Evolutionary conservation across 2,113 vertebrate species (phyloP), one percentile per base, ranked within the genome.

Genomic region (Rhineura floridana): DNA sequence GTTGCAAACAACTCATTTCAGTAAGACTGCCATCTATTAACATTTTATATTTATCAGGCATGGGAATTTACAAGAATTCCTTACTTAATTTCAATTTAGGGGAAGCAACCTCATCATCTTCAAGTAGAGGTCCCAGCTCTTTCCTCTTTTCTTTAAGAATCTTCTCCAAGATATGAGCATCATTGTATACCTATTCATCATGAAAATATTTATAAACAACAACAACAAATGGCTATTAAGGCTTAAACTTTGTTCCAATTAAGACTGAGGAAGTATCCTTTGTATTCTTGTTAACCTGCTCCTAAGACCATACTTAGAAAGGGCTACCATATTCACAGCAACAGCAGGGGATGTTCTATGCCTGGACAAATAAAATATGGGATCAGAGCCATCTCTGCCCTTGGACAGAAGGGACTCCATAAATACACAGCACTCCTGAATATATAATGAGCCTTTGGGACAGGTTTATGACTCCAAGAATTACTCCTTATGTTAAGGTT

Each of bases 41-140:
- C 67, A 44, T 12, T 82, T 52, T 65, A 48, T 82, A 81, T 84
- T 92, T 48, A 7, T 75, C 69, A 48, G 17, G 21, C 88, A 59
- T 28, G 67, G 84, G 3, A 88, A 90, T 78, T 50, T 39, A 73
- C 12, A 48, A 94, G 19, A 81, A 28, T 94, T 87, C 81, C 98
- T 94, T 98, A 99, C 99, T 98, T 94, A 99, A 98, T 96, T 99
- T 99, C 90, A 99, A 94, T 94, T 99, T 99, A 90, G 99, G 98
- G 81, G 99, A 99, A 91, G 97, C 97, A 90, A 98, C 93, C 91
- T 99, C 98, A n/a, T 99, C 99, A 39, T 99, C 99, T 90, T 99
- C 98, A 72, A 97, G 97, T 30, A 97, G 84, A 9, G 99, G 98
- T 23, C 99, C 99, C 23, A 99, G 97, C 86, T 99, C 99, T 94